Conservation (phyloP, 1,140 invertebrate genomes). For the Chionoecetes opilio region DNA sequence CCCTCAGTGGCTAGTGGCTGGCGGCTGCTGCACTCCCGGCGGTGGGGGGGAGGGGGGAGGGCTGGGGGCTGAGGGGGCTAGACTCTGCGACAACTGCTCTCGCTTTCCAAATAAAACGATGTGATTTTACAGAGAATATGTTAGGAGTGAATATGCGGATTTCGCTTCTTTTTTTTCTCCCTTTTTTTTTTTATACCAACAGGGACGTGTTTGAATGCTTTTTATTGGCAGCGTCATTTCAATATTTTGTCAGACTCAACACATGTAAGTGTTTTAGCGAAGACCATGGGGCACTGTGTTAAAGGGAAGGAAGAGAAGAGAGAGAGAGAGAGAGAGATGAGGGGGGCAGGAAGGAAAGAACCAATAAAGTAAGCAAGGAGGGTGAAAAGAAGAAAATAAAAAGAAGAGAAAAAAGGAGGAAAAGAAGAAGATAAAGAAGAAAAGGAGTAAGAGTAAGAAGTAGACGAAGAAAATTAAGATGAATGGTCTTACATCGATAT, state of each 20-base stretch:
- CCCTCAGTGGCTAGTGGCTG: neutral
- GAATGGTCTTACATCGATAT: too few relatives aligned
- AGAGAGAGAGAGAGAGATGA: conserved; percentile 36
- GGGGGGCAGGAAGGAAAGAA: neutral
- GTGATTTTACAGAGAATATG: conserved; percentile 17
- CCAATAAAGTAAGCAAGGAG: too few relatives aligned
- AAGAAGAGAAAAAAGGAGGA: neutral
- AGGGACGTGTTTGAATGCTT: neutral
- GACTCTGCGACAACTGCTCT: neutral
- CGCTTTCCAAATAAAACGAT: conserved; percentile 5
- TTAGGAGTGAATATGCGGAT: neutral
- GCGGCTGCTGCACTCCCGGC: neutral
- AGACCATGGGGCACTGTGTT: neutral
- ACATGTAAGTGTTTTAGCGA: neutral
- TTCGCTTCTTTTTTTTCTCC: neutral
- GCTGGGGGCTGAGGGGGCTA: neutral
- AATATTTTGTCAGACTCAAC: neutral
- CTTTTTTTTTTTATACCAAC: neutral
- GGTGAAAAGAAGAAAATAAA: neutral
- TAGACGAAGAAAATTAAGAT: neutral
- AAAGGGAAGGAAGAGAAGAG: neutral
- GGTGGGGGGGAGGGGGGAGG: neutral
- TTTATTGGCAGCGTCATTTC: neutral
- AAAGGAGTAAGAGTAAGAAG: neutral
- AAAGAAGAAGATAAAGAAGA: neutral